A percentile compares a stretch with the other conserved stretches of the same genome.
These are phyloP conservation scores for Cephus rjabovi DNA, from an alignment of 2,888 invertebrate genomes.

Conservation along the genomic window DNA sequence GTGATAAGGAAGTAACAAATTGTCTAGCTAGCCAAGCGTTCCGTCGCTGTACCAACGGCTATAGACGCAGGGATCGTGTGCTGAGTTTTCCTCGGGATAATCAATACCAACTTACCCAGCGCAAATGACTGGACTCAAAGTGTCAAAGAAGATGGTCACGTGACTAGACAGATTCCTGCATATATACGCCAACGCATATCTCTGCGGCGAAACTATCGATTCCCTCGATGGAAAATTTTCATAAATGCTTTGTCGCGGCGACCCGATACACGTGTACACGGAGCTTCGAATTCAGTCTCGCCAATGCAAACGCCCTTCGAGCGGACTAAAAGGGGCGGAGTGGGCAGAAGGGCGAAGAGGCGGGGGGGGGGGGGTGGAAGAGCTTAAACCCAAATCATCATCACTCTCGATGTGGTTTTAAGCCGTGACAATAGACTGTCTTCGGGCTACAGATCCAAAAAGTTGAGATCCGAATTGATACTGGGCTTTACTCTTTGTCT, in stretches of 20 bases:
- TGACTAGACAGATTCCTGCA: no score
- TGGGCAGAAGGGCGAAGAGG: neutral
- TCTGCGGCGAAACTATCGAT: neutral
- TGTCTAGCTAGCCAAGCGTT: constrained; percentile 54
- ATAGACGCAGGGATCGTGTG: neutral
- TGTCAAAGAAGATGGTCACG: neutral
- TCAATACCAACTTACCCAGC: neutral
- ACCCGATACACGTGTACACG: neutral
- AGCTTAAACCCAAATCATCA: neutral
- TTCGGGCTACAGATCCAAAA: no score
- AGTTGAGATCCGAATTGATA: no score
- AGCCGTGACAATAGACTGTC: neutral
- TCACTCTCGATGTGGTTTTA: neutral
- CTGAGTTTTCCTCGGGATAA: neutral
- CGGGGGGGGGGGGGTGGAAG: neutral
- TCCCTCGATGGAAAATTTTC: neutral
- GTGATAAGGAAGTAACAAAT: constrained; percentile 63
- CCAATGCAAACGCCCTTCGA: neutral
- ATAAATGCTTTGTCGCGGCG: neutral
- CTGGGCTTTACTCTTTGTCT: no score
- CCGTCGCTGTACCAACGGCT: constrained; percentile 13
- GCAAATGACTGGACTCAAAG: neutral
- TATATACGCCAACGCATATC: neutral
- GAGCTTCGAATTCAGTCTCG: neutral
- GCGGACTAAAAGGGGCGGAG: neutral